Base-by-base conservation (phyloP, 1,140 invertebrate species). In the Zaprionus gabonicus region DNA sequence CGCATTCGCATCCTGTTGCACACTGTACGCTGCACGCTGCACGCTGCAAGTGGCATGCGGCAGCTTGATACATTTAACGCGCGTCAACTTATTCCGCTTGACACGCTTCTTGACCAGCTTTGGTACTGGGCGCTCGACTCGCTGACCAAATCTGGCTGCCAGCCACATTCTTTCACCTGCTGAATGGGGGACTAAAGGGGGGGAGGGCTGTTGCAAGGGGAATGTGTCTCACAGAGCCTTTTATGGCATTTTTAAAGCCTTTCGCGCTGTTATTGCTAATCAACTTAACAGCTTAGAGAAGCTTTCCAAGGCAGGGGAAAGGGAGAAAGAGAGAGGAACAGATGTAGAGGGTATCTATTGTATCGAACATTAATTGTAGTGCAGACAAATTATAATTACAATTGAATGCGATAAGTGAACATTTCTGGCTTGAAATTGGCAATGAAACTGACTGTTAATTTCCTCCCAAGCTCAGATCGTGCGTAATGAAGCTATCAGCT, bases 161-260 rank as follows among this genome's bases (percentile, higher is more conserved):
- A 17, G n/a, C 41, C 41, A 17, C 81, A 82, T 70, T 75, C 75
- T 65, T 34, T 31, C 15, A 41, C 20, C 23, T 13, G 17, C 27
- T 3, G 7, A 34, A 6, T 15, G 31, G 20, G 10, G 23, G 1
- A 23, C 1, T 23, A 23, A 23, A 23, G 31, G 20, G 10, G 10
- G 27, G 34, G 46, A 12, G 27, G 3, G n/a, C 4, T 28, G 31
- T 46, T 17, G 4, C 13, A 7, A 15, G 41, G 2, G 13, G 10
- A 57, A 44, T 70, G 49, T 64, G n/a, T 56, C 71, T 76, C 76
- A 76, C 58, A 62, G 41, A 20, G 65, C 69, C 65, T 81, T 86
- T 76, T 81, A 81, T 78, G 82, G 82, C 67, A 10, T 75, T 70
- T 78, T 72, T 81, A 44, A 81, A 78, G 66, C 73, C 69, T 72